Evolutionary conservation across 2,797 vertebrate genomes (phyloP), one percentile per base, ranked within the genome.

Genomic region (Serranus cabrilla): DNA sequence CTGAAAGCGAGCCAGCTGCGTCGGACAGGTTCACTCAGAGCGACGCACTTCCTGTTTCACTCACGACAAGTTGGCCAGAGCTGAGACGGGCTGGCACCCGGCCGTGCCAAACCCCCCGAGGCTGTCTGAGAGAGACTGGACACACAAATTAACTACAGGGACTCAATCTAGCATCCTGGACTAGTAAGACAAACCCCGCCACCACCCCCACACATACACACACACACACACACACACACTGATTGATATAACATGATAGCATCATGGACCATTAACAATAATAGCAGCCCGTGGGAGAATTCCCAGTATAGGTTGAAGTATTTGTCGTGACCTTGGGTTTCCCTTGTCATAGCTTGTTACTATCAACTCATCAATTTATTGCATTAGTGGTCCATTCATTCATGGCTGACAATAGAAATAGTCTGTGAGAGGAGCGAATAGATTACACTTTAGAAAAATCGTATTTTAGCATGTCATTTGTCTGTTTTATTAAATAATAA

Each of bases 61-160:
- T 83, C 71, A 83, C 59, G 74, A 88, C 83, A 83, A 80, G 84
- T 85, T 79, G 85, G 80, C 80, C 86, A 73, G 70, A 78, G 81
- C 80, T 57, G 75, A 88, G 83, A 91, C 61, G 68, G 78, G 74
- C 87, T 89, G 89, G 83, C 87, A 86, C 77, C 70, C 75, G 31
- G 82, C 81, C 13, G 70, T 74, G 86, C 84, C 83, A 88, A 87
- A 77, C 71, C 88, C 88, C 82, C 82, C 1, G 49, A 82, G 86
- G 89, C 83, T 74, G 81, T 84, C 88, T 85, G 78, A 85, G 74
- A 78, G 79, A 81, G 75, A 80, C 84, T 67, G 87, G 86, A 84
- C 87, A 81, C 84, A 82, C 88, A 82, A 71, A 85, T 82, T 71
- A 73, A 90, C 80, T 76, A 80, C 73, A 39, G 50, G 71, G 71